These are phyloP conservation scores for Sebastes cheni DNA, from an alignment of 2,797 vertebrate genomes.

Conservation along the genomic window DNA sequence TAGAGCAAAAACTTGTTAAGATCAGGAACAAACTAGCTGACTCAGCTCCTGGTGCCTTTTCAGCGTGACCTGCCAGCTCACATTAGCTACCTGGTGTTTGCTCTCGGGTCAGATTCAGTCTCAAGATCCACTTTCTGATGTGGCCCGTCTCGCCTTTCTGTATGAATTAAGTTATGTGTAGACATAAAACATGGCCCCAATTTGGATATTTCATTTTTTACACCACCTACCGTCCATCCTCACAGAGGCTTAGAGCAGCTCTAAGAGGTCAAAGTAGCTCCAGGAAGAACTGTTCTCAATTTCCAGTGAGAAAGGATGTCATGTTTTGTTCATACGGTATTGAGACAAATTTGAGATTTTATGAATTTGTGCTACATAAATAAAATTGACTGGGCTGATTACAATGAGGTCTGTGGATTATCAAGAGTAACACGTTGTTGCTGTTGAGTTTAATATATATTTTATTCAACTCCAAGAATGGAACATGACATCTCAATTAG, in stretches of 20 bases:
- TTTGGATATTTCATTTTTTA: not conserved
- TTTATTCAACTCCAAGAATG: not conserved
- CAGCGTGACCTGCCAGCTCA: too few species aligned
- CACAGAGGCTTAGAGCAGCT: not conserved
- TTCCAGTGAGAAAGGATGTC: not conserved
- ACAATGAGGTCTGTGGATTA: not conserved
- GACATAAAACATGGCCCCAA: not conserved
- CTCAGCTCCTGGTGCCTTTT: not conserved
- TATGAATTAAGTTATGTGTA: not conserved
- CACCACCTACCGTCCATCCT: not conserved
- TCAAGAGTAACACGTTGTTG: not conserved
- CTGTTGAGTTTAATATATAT: not conserved
- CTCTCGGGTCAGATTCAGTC: not conserved
- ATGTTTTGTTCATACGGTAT: not conserved
- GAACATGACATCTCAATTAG: not conserved
- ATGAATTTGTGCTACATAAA: not conserved
- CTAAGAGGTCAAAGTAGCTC: not conserved
- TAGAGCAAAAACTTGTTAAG: not conserved
- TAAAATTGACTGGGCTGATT: not conserved
- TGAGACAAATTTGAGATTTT: not conserved
- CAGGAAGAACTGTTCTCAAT: too few species aligned
- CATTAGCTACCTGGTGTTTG: too few species aligned
- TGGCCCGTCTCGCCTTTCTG: too few species aligned
- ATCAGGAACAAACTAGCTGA: not conserved
- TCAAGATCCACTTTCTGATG: not conserved